Percentiles rank a stretch among this genome's conserved stretches.
Conservation (phyloP, 2,888 invertebrate species). For the Arrhopalites spinosus region DNA sequence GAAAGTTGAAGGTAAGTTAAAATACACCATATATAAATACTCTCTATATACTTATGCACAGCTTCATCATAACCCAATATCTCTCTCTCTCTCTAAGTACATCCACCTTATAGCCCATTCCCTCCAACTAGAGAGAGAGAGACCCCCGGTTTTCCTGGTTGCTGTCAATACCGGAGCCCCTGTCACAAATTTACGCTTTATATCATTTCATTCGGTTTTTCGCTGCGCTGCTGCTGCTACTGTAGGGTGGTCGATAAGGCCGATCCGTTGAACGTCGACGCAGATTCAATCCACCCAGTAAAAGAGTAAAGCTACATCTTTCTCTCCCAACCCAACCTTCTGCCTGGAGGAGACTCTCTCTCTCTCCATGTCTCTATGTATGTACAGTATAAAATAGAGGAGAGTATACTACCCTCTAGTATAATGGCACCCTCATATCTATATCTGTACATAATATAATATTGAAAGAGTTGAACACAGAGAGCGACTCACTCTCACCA, state of each 20-base stretch:
- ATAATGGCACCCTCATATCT: no score
- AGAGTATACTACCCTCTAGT: no score
- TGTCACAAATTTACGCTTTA: conserved; percentile 56
- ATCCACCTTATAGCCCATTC: background rate
- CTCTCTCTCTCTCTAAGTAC: background rate
- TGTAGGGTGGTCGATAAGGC: conserved; percentile 51
- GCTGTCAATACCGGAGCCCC: conserved; percentile 55
- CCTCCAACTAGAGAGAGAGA: background rate
- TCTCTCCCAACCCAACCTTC: background rate
- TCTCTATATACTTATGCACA: no score
- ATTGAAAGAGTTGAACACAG: conserved; percentile 7
- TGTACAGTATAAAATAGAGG: background rate
- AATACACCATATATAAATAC: no score
- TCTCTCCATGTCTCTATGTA: background rate
- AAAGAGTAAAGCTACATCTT: conserved; percentile 17
- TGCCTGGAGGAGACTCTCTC: background rate
- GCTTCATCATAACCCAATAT: background rate
- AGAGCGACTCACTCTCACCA: no score
- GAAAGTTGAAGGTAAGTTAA: background rate
- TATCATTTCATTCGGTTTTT: conserved; percentile 55
- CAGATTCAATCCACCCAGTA: conserved; percentile 37
- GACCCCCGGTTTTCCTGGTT: conserved; percentile 28
- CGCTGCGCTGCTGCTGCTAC: conserved; percentile 35
- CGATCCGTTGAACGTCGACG: conserved; percentile 47
- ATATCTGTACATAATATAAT: background rate